phyloP scores from a whole-genome alignment of 2,113 vertebrate genomes.

The Spheniscus mendiculus region DNA sequence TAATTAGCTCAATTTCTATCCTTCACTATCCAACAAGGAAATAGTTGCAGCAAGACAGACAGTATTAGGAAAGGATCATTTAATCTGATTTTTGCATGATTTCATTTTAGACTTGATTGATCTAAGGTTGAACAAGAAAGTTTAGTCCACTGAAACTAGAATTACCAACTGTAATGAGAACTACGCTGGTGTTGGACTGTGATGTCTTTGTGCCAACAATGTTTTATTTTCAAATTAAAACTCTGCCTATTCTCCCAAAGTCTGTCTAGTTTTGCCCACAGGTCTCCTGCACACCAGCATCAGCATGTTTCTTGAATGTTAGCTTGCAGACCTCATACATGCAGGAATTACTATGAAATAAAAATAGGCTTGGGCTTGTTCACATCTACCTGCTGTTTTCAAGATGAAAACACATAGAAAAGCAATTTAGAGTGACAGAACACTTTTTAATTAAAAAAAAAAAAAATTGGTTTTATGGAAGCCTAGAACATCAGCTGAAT shows the following conservation, averaged over 20 bases:
- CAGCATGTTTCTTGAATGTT: background rate
- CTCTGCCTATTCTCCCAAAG: background rate
- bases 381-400: constrained; percentile 59
- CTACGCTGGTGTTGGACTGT: fast-evolving
- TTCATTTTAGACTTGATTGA: background rate
- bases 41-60: background rate
- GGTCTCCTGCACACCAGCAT: background rate
- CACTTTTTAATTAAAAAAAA: constrained; percentile 54
- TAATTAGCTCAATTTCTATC: background rate
- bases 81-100: background rate
- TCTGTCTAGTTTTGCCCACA: background rate
- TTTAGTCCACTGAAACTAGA: background rate
- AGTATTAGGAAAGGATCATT: background rate
- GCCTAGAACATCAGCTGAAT: background rate
- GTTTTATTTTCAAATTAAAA: background rate
- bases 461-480: constrained; percentile 19
- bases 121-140: background rate
- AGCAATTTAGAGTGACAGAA: constrained; percentile 42
- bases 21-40: background rate
- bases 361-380: constrained; percentile 58
- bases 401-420: constrained; percentile 57
- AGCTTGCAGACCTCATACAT: background rate
- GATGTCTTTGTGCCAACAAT: background rate
- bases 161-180: background rate
- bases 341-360: constrained; percentile 61